A percentile compares a stretch with the other conserved stretches of the same genome.
Conservation (phyloP, 2,888 invertebrate species). For the Drosophila ustulata region DNA sequence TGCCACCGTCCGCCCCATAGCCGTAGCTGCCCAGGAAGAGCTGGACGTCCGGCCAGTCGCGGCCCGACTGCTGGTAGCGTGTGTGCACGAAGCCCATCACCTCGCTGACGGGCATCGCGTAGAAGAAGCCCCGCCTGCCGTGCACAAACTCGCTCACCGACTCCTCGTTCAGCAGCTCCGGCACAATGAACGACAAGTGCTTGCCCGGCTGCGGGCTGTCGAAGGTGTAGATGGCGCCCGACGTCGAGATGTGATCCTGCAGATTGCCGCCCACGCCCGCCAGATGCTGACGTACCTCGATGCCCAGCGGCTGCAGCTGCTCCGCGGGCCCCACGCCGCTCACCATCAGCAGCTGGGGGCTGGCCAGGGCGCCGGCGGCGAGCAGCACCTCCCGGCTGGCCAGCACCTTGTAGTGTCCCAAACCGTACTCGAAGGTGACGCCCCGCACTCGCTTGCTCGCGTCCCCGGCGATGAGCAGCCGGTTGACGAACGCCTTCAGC, state of each 20-base stretch:
- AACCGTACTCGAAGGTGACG: conserved; percentile 86
- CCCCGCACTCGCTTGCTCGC: conserved; percentile 88
- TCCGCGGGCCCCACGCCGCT: conserved; percentile 91
- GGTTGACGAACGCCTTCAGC: conserved; percentile 89
- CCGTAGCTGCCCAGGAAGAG: conserved; percentile 90
- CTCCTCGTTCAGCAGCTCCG: conserved; percentile 87
- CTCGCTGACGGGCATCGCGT: conserved; percentile 92
- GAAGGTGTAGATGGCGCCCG: conserved; percentile 91
- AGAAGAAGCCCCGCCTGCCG: conserved; percentile 88
- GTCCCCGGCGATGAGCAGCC: conserved; percentile 88
- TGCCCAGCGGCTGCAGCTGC: conserved; percentile 87
- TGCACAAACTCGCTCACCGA: conserved; percentile 88
- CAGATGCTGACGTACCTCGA: conserved; percentile 88
- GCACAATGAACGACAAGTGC: conserved; percentile 89
- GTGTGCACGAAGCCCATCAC: conserved; percentile 92
- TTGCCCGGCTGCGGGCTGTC: conserved; percentile 87
- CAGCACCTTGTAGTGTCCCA: conserved; percentile 85
- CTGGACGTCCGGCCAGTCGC: conserved; percentile 93
- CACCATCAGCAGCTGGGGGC: conserved; percentile 94
- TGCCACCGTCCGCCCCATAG: conserved; percentile 92
- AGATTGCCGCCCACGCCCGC: conserved; percentile 92
- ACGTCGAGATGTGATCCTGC: conserved; percentile 93
- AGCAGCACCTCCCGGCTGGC: conserved; percentile 93
- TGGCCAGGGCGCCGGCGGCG: conserved; percentile 93
- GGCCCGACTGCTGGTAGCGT: conserved; percentile 88